Percentiles rank a stretch among this genome's conserved stretches.
phyloP scores from a whole-genome alignment of 2,888 invertebrate genomes.

The Drosophila anceps region DNA sequence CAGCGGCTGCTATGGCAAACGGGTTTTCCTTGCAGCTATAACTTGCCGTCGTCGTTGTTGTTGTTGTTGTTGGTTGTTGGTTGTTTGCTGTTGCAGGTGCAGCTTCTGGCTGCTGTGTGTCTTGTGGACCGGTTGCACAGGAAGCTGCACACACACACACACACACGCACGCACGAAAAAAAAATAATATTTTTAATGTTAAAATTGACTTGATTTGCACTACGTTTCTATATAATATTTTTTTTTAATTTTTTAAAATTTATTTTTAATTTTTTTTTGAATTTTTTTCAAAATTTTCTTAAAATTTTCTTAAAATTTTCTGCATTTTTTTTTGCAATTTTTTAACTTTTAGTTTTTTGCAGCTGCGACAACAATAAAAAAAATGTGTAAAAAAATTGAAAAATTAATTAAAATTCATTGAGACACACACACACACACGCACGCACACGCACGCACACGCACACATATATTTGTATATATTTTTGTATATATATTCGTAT shows the following conservation, averaged over 20 bases:
- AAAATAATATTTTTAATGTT: slow-evolving; percentile 13
- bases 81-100: slow-evolving; percentile 62
- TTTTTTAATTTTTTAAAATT: not conserved
- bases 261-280: not conserved
- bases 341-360: slow-evolving; percentile 17
- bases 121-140: slow-evolving; percentile 79
- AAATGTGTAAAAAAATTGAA: slow-evolving; percentile 13
- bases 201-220: slow-evolving; percentile 9
- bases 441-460: no score
- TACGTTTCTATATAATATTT: not conserved
- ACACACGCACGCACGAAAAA: slow-evolving; percentile 20
- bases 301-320: not conserved
- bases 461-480: no score
- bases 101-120: slow-evolving; percentile 44
- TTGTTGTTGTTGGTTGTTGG: slow-evolving; percentile 12
- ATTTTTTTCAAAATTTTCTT: not conserved
- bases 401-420: no score
- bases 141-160: slow-evolving; percentile 61
- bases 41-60: slow-evolving; percentile 20
- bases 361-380: slow-evolving; percentile 46
- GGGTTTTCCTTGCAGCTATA: slow-evolving; percentile 41
- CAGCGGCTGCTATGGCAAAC: slow-evolving; percentile 50
- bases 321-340: not conserved
- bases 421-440: no score
- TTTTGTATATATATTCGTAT: not conserved